phyloP scores from a whole-genome alignment of 1,140 invertebrate genomes.

The Drosophila nebulosa region DNA sequence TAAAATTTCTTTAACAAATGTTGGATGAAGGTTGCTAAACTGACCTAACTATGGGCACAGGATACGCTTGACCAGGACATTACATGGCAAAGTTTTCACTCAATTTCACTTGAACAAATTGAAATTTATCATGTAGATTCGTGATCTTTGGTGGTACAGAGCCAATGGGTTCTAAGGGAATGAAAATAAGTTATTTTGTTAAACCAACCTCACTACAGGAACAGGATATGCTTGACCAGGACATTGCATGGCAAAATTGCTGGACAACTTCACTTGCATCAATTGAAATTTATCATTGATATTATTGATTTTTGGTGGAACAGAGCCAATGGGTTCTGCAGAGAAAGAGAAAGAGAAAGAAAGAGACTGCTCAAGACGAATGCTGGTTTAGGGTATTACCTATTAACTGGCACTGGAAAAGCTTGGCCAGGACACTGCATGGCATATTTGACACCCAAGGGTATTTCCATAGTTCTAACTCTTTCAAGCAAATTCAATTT shows the following conservation, averaged over 20 bases:
- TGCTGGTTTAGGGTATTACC: constrained; percentile 82
- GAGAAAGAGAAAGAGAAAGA: too few relatives aligned
- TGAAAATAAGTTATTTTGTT: background rate
- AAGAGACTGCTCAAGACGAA: too few relatives aligned
- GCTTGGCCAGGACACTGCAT: constrained; percentile 86
- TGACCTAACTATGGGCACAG: constrained; percentile 86
- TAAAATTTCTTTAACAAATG: constrained; percentile 17
- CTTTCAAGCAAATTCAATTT: constrained; percentile 81
- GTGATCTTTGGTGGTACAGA: constrained; percentile 86
- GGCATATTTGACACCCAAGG: constrained; percentile 83
- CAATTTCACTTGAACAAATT: constrained; percentile 82
- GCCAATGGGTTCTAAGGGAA: constrained; percentile 85
- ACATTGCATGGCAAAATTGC: constrained; percentile 85
- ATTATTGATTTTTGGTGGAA: constrained; percentile 85
- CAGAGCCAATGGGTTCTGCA: constrained; percentile 88
- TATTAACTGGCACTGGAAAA: constrained; percentile 85
- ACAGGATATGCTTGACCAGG: constrained; percentile 84
- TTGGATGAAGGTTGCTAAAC: constrained; percentile 37
- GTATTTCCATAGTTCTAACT: constrained; percentile 83
- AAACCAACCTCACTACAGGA: constrained; percentile 84
- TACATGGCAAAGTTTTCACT: constrained; percentile 83
- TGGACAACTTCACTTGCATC: constrained; percentile 82
- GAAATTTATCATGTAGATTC: constrained; percentile 83
- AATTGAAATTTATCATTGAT: constrained; percentile 83
- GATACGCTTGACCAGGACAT: constrained; percentile 87